A percentile compares a stretch with the other conserved stretches of the same genome.
phyloP scores from a whole-genome alignment of 2,113 vertebrate genomes.

The Chaetura pelagica region DNA sequence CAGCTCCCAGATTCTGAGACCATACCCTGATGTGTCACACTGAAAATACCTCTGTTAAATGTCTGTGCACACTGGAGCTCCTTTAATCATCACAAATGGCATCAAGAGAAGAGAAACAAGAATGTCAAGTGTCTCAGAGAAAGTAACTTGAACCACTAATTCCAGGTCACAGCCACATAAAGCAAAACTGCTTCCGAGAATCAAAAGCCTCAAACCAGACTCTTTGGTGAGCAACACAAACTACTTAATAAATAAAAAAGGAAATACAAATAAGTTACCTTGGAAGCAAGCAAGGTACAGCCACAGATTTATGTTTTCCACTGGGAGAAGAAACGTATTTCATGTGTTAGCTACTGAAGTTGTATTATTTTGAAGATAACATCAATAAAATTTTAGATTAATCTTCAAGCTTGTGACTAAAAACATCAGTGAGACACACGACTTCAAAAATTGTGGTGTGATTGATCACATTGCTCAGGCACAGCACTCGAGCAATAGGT shows the following conservation, averaged over 20 bases:
- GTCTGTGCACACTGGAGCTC: background rate
- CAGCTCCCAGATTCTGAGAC: background rate
- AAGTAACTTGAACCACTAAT: background rate
- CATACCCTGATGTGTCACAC: accelerated
- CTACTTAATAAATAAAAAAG: background rate
- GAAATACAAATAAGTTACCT: background rate
- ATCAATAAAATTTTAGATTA: background rate
- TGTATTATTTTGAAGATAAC: background rate
- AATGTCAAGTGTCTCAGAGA: background rate
- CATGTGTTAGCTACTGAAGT: background rate
- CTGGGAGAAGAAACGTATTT: background rate
- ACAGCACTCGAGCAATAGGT: background rate
- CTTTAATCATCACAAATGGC: background rate
- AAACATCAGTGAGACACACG: background rate
- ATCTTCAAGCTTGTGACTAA: background rate
- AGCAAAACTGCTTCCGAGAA: background rate
- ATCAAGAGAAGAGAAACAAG: background rate
- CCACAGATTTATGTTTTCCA: background rate
- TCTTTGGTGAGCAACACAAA: background rate
- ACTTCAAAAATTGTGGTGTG: background rate
- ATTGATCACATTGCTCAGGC: background rate
- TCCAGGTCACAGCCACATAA: background rate
- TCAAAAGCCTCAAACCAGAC: background rate
- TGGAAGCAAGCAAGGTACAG: background rate
- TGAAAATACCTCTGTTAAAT: background rate